Evolutionary conservation across 2,888 invertebrate genomes (phyloP), one percentile per base, ranked within the genome.

Genomic region (Calephelis perditalis): DNA sequence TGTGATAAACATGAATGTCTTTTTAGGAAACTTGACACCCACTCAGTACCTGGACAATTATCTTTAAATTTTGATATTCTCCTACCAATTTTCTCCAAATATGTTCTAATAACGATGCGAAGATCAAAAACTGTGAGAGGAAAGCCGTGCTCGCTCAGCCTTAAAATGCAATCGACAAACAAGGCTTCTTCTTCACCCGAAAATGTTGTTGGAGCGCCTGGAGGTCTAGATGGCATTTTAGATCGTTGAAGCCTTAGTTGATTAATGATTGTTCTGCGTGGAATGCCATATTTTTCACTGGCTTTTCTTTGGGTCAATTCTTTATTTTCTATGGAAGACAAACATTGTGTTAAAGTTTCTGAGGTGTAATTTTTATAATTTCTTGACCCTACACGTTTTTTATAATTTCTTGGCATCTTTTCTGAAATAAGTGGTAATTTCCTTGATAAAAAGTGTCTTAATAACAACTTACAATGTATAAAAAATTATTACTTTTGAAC

Each of bases 331-430:
- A 46, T 46, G n/a, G 46, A 46, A 8, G 3, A 11, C 5, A 12
- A 46, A 46, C n/a, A 46, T 46, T 46, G 46, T 46, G 11, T 46
- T 46, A n/a, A 11, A 46, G 46, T 46, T 46, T 46, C n/a, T 3
- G n/a, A 5, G 46, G 3, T 46, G n/a, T 46, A 46, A 46, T 46
- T 46, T n/a, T 46, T n/a, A n/a, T 46, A 46, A 46, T 46, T 46
- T 46, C 46, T 46, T 0, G 46, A n/a, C n/a, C 46, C 46, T 46
- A 46, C 11, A 7, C n/a, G 46, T 46, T 61, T 62, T 62, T 63
- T 63, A 56, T 65, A 63, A 65, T 66, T 63, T 63, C 64, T 62
- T 59, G 60, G 63, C 49, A 61, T 63, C 58, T 64, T 64, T 65
- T 59, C 66, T 64, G 64, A 61, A 66, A 62, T 15, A 56, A 26